Base-by-base conservation (phyloP, 2,888 invertebrate species). In the Thalpophila matura region DNA sequence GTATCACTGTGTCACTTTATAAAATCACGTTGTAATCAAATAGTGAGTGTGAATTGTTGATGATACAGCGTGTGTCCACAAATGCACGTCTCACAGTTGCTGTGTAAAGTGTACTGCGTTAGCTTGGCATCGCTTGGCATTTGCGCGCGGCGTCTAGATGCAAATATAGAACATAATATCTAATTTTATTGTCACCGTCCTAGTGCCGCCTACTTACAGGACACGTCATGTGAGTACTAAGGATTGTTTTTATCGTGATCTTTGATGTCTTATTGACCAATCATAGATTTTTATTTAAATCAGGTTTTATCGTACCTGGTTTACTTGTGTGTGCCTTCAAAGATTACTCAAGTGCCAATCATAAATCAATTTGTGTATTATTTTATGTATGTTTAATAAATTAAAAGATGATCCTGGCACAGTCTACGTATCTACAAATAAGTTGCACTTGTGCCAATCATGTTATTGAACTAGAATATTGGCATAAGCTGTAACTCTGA, bases 111-210 rank as follows among this genome's bases (percentile, higher is more conserved):
- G 57, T 42, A 61, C 69, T 74, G 68, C 55, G 64, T 45, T 40
- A 57, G 46, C 63, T 79, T 73, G 66, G 80, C 78, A 60, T 59
- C 66, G 71, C 72, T 74, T 87, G 88, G 83, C 89, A 89, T 89
- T 89, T 88, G 81, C 82, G 54, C 65, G 80, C 79, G 77, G 50
- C 61, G 57, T 51, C 62, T 69, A 59, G 53, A 55, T 64, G 74
- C 87, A 85, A 89, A 89, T 89, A 89, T 89, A 89, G 89, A 85
- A 79, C 79, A 65, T 72, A 82, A 80, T 79, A 82, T 84, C 82
- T 86, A 82, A 85, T 84, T 84, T 82, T 82, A 83, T 78, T 77
- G 81, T 76, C 57, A 59, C 63, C 58, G 62, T 54, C 12, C 67
- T 66, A 62, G 43, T 31, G n/a, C n/a, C 50, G n/a, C 50, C 33